Percentiles rank a stretch among this genome's conserved stretches.
Evolutionary conservation across 2,797 vertebrate genomes (phyloP).

Genomic region (Anabas testudineus): DNA sequence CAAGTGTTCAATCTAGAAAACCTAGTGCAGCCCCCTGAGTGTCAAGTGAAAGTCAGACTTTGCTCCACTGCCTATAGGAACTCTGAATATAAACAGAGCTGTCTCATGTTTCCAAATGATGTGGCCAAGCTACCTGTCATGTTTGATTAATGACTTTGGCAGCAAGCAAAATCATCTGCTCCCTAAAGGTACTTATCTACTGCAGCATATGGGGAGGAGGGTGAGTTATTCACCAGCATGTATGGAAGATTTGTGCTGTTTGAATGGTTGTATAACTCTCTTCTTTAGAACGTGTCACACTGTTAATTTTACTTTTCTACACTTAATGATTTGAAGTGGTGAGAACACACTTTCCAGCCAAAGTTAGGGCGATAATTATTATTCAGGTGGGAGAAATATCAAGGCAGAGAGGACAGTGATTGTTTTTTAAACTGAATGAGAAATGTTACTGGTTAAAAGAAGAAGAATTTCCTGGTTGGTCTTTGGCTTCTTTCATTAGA

Average conservation of each 20-base stretch:
- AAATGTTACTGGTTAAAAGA: background rate
- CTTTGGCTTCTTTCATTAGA: no score
- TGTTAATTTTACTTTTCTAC: background rate
- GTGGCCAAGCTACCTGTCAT: constrained; percentile 28
- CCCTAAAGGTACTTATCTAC: constrained; percentile 10
- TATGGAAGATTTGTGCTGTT: background rate
- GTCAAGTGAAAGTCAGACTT: constrained; percentile 38
- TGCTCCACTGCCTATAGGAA: constrained; percentile 10
- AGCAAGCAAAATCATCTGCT: constrained; percentile 38
- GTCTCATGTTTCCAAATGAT: constrained; percentile 33
- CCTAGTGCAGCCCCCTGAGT: background rate
- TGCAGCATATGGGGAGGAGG: constrained; percentile 8
- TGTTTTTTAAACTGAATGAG: no score
- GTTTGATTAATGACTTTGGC: constrained; percentile 53
- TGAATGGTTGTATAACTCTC: background rate
- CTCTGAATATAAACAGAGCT: constrained; percentile 40
- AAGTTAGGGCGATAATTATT: constrained; percentile 14
- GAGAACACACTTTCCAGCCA: background rate
- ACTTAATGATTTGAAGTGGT: background rate
- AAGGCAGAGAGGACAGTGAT: no score
- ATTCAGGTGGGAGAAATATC: background rate
- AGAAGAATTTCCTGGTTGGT: no score
- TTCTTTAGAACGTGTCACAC: background rate
- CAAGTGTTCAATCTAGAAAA: constrained; percentile 36
- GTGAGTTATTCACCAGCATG: background rate